phyloP scores from a whole-genome alignment of 2,113 vertebrate genomes.

The Prolemur simus region DNA sequence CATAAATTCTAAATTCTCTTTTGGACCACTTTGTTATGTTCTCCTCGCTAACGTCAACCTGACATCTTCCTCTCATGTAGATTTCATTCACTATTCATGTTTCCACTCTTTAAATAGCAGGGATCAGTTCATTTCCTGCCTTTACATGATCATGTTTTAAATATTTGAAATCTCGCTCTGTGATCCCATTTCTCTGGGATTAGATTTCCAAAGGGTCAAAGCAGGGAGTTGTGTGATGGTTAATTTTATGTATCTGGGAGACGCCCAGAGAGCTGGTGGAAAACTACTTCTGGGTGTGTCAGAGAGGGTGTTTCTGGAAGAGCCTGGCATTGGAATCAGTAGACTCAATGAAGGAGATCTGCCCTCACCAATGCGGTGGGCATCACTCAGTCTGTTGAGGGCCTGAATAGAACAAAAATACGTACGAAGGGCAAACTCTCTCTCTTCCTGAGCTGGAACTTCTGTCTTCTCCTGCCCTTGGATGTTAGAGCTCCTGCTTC shows the following conservation, averaged over 20 bases:
- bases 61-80: not conserved
- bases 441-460: not conserved
- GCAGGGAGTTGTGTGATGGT: not conserved
- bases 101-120: not conserved
- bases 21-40: not conserved
- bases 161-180: not conserved
- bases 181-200: not conserved
- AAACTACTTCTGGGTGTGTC: too few species aligned
- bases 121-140: not conserved
- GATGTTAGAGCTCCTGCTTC: not conserved
- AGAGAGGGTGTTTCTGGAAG: not conserved
- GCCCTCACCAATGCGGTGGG: not conserved
- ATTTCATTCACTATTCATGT: not conserved
- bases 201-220: not conserved
- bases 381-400: not conserved
- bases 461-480: not conserved
- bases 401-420: not conserved
- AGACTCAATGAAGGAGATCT: not conserved
- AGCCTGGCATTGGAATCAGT: not conserved
- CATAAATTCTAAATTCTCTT: not conserved
- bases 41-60: not conserved
- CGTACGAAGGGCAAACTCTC: not conserved
- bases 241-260: not conserved
- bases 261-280: not conserved
- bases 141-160: not conserved